These are phyloP conservation scores for Eurypyga helias DNA, from an alignment of 2,113 vertebrate genomes.

Conservation along the genomic window DNA sequence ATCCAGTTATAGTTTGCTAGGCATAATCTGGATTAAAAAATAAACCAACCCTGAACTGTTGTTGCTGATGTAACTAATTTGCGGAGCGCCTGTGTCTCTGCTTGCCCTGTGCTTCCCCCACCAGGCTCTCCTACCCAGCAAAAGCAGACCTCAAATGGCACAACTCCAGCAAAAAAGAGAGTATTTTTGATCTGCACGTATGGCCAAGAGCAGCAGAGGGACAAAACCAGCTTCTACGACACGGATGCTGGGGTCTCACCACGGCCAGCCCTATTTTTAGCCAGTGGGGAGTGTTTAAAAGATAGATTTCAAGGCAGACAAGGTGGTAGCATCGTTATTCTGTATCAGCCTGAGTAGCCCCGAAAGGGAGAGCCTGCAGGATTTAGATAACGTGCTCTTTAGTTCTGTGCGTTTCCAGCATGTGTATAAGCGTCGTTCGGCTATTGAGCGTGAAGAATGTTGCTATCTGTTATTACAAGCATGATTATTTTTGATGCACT, in stretches of 20 bases:
- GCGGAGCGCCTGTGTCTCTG: background rate
- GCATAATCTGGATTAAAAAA: background rate
- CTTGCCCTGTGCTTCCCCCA: background rate
- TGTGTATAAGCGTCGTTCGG: accelerated
- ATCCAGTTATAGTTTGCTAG: background rate
- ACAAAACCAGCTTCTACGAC: background rate
- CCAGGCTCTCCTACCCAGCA: background rate
- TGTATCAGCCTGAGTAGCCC: background rate
- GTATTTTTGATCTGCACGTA: background rate
- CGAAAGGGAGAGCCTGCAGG: background rate
- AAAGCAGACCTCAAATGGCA: background rate
- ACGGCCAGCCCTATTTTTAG: background rate
- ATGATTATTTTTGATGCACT: background rate
- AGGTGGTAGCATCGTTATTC: background rate
- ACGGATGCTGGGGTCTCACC: accelerated
- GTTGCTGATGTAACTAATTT: background rate
- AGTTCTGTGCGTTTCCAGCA: background rate
- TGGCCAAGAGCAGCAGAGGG: background rate
- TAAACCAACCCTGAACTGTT: background rate
- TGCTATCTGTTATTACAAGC: accelerated
- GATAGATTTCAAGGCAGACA: background rate
- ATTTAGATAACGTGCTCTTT: accelerated
- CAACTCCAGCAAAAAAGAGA: background rate
- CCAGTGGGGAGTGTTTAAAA: background rate
- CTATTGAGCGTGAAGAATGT: background rate